A percentile compares a stretch with the other conserved stretches of the same genome.
phyloP scores from a whole-genome alignment of 2,113 vertebrate species.

The Bos javanicus region DNA sequence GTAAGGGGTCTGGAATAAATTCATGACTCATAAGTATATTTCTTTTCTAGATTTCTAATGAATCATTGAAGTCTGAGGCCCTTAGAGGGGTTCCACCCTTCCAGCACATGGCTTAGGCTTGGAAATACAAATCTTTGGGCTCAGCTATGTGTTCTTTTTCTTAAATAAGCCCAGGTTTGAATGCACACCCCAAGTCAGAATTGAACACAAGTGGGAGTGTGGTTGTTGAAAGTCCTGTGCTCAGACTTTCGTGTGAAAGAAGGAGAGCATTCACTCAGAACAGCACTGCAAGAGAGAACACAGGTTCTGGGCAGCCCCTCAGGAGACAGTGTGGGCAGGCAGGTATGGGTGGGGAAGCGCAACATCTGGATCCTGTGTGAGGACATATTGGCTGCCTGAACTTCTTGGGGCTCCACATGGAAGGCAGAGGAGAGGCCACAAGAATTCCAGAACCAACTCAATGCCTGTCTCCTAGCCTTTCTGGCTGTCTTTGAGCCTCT shows the following conservation, averaged over 20 bases:
- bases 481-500: not conserved
- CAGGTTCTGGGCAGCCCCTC: not conserved
- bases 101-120: not conserved
- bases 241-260: not conserved
- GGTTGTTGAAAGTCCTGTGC: not conserved
- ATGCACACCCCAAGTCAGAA: not conserved
- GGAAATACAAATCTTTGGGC: not conserved
- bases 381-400: not conserved
- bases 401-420: not conserved
- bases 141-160: not conserved
- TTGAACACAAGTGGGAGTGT: not conserved
- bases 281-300: not conserved
- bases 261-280: not conserved
- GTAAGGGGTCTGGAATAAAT: not conserved
- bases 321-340: not conserved
- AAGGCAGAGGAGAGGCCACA: not conserved
- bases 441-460: not conserved
- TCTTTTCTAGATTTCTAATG: not conserved
- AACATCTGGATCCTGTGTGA: not conserved
- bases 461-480: not conserved
- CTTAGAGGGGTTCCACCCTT: accelerated
- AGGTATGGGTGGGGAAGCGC: not conserved
- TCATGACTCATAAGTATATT: not conserved
- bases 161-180: not conserved
- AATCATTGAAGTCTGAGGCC: not conserved